Conservation (phyloP, 2,888 invertebrate species). For the Epistrophella euchroma region DNA sequence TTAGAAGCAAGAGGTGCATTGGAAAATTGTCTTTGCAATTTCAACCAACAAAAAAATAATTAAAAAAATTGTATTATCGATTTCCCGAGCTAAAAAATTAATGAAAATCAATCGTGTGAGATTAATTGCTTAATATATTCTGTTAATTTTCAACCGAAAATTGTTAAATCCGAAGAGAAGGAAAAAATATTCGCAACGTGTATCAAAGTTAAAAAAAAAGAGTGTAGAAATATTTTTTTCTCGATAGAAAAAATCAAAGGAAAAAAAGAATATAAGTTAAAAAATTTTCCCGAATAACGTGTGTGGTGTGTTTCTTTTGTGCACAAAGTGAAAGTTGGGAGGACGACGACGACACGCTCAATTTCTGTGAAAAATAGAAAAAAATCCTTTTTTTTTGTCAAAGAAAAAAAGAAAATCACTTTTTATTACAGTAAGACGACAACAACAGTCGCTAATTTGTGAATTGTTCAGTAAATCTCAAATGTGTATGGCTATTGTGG, state of each 20-base stretch:
- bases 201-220: slow-evolving; percentile 3
- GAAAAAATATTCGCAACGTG: slow-evolving; percentile 23
- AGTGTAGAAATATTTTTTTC: slow-evolving; percentile 28
- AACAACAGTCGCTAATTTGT: slow-evolving; percentile 60
- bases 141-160: slow-evolving; percentile 13
- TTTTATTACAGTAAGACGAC: slow-evolving; percentile 41
- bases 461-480: slow-evolving; percentile 80
- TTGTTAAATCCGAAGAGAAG: neutral
- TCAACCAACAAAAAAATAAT: slow-evolving; percentile 7
- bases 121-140: neutral
- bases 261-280: slow-evolving; percentile 1
- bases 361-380: neutral
- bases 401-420: slow-evolving; percentile 25
- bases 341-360: slow-evolving; percentile 8
- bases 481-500: slow-evolving; percentile 95
- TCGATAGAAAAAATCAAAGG: neutral
- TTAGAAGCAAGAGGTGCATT: slow-evolving; percentile 48
- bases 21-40: slow-evolving; percentile 38
- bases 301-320: slow-evolving; percentile 8
- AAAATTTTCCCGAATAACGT: slow-evolving; percentile 11
- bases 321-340: slow-evolving; percentile 38
- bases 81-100: neutral
- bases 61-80: slow-evolving; percentile 16
- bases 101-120: slow-evolving; percentile 5
- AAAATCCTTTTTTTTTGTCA: slow-evolving; percentile 15